Evolutionary conservation across 2,113 vertebrate species (phyloP).

Genomic region (Syngnathus floridae): DNA sequence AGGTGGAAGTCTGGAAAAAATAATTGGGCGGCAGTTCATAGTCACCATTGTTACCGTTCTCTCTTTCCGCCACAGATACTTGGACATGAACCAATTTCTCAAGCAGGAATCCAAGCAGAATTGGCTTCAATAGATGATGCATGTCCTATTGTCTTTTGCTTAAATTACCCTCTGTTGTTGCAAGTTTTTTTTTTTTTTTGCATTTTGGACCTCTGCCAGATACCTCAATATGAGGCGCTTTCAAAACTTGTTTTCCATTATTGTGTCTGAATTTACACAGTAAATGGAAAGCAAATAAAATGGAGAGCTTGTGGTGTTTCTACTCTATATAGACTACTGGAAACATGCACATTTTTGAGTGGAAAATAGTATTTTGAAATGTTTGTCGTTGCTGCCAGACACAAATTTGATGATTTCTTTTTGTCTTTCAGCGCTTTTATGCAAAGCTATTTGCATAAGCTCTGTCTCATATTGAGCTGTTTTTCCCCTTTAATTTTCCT

Average conservation of each 20-base stretch:
- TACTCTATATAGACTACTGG: no score
- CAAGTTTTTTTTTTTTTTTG: neutral
- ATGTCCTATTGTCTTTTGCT: constrained; percentile 60
- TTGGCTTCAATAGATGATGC: constrained; percentile 59
- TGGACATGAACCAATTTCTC: constrained; percentile 31
- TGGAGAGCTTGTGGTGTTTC: constrained; percentile 11
- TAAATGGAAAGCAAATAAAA: constrained; percentile 20
- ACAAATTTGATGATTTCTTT: neutral
- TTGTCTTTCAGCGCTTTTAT: neutral
- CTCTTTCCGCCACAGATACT: constrained; percentile 14
- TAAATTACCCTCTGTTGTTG: constrained; percentile 42
- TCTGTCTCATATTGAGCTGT: neutral
- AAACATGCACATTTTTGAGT: neutral
- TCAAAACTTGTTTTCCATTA: constrained; percentile 29
- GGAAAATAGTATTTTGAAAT: neutral
- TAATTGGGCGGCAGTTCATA: constrained; percentile 11
- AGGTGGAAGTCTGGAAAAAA: neutral
- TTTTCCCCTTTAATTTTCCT: neutral
- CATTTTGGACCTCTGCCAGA: constrained; percentile 47
- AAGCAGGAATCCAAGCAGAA: constrained; percentile 20
- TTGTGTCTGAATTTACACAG: constrained; percentile 33
- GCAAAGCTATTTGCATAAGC: neutral
- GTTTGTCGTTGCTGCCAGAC: neutral
- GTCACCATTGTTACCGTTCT: constrained; percentile 11
- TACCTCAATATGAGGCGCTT: constrained; percentile 35